Conservation (phyloP, 2,113 vertebrate species). For the Myocastor coypus region DNA sequence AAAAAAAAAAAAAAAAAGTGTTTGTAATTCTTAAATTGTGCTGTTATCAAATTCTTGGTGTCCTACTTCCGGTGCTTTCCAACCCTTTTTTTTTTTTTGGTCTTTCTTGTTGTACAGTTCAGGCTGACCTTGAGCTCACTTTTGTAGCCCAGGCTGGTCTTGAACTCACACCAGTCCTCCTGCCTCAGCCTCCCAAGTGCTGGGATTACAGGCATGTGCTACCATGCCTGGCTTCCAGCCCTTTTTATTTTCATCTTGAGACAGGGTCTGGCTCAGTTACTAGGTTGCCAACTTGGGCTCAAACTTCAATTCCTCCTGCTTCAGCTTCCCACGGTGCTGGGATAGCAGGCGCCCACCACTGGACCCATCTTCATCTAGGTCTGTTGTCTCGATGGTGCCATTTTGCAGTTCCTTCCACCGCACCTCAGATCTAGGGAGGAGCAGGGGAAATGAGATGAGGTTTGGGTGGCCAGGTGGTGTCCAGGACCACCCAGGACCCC, state of each 20-base stretch:
- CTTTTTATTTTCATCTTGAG: not conserved
- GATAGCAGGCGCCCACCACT: not conserved
- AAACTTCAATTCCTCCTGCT: not conserved
- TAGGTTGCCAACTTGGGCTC: not conserved
- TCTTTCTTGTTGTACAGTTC: too few species aligned
- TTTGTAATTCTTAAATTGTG: not conserved
- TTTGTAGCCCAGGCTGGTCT: too few species aligned
- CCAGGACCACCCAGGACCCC: not conserved
- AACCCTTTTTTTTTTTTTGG: too few species aligned
- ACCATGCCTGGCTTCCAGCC: too few species aligned
- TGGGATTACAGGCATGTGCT: too few species aligned
- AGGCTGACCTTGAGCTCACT: too few species aligned
- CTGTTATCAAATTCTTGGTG: not conserved
- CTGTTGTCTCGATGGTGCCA: not conserved
- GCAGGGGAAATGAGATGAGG: accelerated
- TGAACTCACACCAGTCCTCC: too few species aligned
- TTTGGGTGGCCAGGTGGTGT: accelerated
- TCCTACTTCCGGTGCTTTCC: not conserved
- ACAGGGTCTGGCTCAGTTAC: not conserved
- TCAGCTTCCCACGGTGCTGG: not conserved
- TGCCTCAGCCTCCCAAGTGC: too few species aligned
- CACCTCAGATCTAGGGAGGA: not conserved
- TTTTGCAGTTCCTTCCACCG: too few species aligned
- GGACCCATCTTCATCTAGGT: not conserved
- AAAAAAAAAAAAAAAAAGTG: not conserved